Evolutionary conservation across 2,113 vertebrate genomes (phyloP).

Genomic region (Mystacornis crossleyi): DNA sequence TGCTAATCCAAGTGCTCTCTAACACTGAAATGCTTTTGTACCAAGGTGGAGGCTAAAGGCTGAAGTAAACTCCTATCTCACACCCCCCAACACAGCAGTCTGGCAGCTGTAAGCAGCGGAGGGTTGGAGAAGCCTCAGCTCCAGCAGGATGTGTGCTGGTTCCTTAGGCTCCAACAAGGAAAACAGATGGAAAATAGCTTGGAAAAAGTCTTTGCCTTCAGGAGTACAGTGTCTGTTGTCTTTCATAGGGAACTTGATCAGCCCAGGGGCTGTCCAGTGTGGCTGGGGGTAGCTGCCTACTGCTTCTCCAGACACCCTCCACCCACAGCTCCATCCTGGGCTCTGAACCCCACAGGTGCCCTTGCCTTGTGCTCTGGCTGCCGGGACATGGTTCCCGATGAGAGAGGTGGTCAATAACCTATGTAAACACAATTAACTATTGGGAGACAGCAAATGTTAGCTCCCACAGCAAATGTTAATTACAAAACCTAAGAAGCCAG

Average conservation of each 20-base stretch:
- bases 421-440: no score
- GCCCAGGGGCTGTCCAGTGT: accelerated
- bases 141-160: not conserved
- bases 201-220: not conserved
- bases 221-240: not conserved
- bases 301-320: not conserved
- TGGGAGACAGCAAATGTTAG: no score
- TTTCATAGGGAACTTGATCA: not conserved
- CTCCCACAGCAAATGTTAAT: no score
- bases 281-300: not conserved
- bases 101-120: not conserved
- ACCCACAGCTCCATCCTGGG: accelerated
- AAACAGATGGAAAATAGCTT: not conserved
- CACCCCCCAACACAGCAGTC: accelerated
- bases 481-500: no score
- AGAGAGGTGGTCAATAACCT: no score
- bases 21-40: not conserved
- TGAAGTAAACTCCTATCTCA: not conserved
- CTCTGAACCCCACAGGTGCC: accelerated
- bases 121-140: not conserved
- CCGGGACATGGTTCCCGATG: accelerated
- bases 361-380: not conserved
- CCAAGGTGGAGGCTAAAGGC: not conserved
- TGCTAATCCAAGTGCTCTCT: not conserved
- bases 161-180: not conserved